Percentiles rank a stretch among this genome's conserved stretches.
Conservation (phyloP, 2,113 vertebrate species). For the Spilogale gracilis region DNA sequence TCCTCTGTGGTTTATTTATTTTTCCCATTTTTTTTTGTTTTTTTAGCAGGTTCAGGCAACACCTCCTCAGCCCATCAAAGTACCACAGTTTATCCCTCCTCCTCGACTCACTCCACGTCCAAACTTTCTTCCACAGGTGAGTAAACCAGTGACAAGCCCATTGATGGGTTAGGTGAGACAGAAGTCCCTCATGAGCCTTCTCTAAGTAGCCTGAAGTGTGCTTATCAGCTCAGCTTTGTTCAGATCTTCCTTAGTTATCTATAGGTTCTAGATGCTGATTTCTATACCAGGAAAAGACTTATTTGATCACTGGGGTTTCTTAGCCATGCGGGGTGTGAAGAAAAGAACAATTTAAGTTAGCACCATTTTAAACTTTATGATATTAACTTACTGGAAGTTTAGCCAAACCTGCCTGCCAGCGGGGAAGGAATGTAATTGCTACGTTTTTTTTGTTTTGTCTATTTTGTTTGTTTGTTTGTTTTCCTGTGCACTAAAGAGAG, state of each 20-base stretch:
- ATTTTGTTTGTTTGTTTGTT: no score
- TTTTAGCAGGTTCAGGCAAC: conserved; percentile 96
- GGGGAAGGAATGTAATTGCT: background rate
- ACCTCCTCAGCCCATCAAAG: conserved; percentile 97
- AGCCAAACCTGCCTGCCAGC: background rate
- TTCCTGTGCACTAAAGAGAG: background rate
- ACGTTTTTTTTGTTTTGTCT: background rate
- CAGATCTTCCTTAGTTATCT: background rate
- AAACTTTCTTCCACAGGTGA: conserved; percentile 98
- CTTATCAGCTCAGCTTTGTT: background rate
- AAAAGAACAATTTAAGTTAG: background rate
- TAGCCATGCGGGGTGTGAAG: background rate
- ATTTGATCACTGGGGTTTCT: background rate
- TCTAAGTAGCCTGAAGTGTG: background rate
- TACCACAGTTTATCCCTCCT: conserved; percentile 99
- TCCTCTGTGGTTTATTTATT: conserved; percentile 83
- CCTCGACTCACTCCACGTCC: conserved; percentile 98
- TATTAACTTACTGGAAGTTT: background rate
- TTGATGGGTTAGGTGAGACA: background rate
- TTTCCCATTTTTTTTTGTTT: conserved; percentile 40
- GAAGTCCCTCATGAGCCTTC: background rate
- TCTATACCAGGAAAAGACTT: background rate
- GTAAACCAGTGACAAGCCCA: conserved; percentile 78
- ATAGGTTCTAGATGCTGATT: background rate
- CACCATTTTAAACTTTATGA: background rate